phyloP scores from a whole-genome alignment of 2,113 vertebrate species.

The Struthio camelus region DNA sequence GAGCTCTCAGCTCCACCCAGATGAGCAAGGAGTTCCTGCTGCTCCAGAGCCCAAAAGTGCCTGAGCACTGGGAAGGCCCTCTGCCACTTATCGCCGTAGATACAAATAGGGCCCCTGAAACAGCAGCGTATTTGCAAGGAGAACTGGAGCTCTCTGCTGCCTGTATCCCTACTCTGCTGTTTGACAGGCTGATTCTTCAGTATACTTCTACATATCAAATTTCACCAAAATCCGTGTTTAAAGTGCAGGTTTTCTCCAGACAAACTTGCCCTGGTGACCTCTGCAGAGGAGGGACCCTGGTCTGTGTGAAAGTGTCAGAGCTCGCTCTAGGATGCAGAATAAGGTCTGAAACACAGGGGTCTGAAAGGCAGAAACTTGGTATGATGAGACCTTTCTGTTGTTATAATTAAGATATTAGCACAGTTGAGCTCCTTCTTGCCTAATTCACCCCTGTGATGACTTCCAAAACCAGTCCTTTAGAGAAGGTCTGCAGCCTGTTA shows the following conservation, averaged over 20 bases:
- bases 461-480: not conserved
- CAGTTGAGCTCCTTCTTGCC: not conserved
- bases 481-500: slow-evolving; percentile 2
- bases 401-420: not conserved
- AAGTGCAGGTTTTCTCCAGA: not conserved
- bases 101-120: not conserved
- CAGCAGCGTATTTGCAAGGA: not conserved
- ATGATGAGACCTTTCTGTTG: not conserved
- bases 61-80: not conserved
- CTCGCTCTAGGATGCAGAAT: not conserved
- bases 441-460: not conserved
- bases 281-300: not conserved
- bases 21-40: not conserved
- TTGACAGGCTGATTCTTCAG: not conserved
- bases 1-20: not conserved
- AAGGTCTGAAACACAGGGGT: not conserved
- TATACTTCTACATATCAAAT: not conserved
- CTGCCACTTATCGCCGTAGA: not conserved
- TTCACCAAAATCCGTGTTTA: not conserved
- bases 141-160: not conserved
- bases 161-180: not conserved
- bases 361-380: not conserved
- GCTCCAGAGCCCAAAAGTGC: not conserved
- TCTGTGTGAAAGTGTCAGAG: not conserved
- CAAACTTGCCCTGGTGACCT: not conserved